Evolutionary conservation across 1,140 invertebrate genomes (phyloP).

Genomic region (Scylla paramamosain): DNA sequence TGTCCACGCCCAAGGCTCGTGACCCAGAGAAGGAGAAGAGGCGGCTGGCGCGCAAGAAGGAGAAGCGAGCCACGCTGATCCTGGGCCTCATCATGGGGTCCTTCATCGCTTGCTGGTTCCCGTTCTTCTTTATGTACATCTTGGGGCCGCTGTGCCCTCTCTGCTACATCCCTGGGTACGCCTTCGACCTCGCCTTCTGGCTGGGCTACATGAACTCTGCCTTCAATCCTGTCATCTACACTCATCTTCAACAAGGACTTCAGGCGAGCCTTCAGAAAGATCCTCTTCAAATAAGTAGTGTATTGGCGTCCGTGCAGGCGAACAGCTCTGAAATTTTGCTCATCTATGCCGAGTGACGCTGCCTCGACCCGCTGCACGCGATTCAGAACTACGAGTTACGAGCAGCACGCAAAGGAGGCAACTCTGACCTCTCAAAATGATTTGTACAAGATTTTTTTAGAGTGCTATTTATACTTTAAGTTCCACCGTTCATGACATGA

Average conservation of each 20-base stretch:
- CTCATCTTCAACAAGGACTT: slow-evolving; percentile 99
- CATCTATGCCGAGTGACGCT: slow-evolving; percentile 40
- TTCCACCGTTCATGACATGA: slow-evolving; percentile 51
- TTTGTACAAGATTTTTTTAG: background rate
- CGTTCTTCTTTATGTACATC: slow-evolving; percentile 98
- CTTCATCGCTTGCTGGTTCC: slow-evolving; percentile 99
- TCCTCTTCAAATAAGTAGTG: slow-evolving; percentile 92
- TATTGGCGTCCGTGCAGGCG: background rate
- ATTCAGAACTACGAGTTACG: background rate
- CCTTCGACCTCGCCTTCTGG: slow-evolving; percentile 98
- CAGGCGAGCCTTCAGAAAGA: slow-evolving; percentile 95
- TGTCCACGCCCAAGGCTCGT: slow-evolving; percentile 83
- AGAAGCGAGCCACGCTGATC: slow-evolving; percentile 97
- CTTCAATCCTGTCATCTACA: slow-evolving; percentile 94
- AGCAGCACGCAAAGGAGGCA: background rate
- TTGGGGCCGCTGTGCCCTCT: slow-evolving; percentile 89
- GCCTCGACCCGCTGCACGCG: background rate
- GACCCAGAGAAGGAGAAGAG: slow-evolving; percentile 96
- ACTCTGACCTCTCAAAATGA: background rate
- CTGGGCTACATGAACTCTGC: slow-evolving; percentile 99
- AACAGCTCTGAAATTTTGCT: slow-evolving; percentile 63
- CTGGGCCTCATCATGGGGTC: slow-evolving; percentile 99
- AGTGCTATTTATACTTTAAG: slow-evolving; percentile 12
- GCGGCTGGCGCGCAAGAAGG: slow-evolving; percentile 96
- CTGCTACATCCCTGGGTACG: slow-evolving; percentile 89